These are phyloP conservation scores for Drosophila nannoptera DNA, from an alignment of 1,140 invertebrate species.

Conservation along the genomic window DNA sequence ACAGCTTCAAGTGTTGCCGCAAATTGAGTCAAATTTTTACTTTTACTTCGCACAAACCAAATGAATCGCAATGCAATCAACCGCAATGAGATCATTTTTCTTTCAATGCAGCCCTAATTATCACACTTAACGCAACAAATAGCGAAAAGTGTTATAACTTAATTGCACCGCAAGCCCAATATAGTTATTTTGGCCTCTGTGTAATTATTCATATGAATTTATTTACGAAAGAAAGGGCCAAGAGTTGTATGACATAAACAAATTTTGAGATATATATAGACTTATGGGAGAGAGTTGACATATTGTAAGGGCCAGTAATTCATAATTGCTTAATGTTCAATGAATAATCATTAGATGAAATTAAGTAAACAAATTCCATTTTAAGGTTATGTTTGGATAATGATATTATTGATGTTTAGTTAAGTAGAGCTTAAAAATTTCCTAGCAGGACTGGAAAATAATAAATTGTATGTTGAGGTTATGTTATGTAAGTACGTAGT, in stretches of 20 bases:
- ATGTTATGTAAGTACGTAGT: too few species aligned
- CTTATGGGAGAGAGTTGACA: neutral
- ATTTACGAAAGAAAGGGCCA: too few species aligned
- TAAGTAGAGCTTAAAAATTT: too few species aligned
- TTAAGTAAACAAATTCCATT: too few species aligned
- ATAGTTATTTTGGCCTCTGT: neutral
- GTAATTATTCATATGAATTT: too few species aligned
- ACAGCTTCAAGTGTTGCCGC: slow-evolving; percentile 67
- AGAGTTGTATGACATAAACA: too few species aligned
- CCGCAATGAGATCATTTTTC: slow-evolving; percentile 24
- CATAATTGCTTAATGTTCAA: too few species aligned
- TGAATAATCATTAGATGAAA: too few species aligned
- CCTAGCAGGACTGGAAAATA: too few species aligned
- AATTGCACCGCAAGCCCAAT: neutral
- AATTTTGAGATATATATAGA: neutral
- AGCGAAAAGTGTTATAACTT: slow-evolving; percentile 4
- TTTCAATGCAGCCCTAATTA: slow-evolving; percentile 29
- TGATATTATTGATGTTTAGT: too few species aligned
- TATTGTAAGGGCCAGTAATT: neutral
- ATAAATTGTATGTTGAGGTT: too few species aligned
- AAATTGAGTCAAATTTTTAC: slow-evolving; percentile 72
- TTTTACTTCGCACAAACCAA: slow-evolving; percentile 27
- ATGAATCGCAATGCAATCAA: slow-evolving; percentile 33
- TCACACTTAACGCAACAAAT: slow-evolving; percentile 14
- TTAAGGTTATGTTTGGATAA: too few species aligned